Percentiles rank a stretch among this genome's conserved stretches.
Evolutionary conservation across 2,113 vertebrate species (phyloP).

Genomic region (Clarias batrachus): DNA sequence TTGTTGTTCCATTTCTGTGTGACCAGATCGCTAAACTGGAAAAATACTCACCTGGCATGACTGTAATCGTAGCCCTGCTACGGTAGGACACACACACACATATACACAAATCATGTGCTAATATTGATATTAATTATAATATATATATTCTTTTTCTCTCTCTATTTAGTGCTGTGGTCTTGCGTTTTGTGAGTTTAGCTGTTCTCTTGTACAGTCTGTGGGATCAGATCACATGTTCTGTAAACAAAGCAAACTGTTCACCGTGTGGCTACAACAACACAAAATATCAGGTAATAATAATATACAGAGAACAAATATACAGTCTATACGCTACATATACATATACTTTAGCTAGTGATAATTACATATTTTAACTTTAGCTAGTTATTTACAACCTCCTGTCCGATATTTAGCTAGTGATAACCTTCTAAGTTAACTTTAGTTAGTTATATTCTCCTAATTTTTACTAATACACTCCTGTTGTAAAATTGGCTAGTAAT

Average conservation of each 20-base stretch:
- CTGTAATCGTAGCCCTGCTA: slow-evolving; percentile 76
- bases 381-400: background rate
- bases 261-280: slow-evolving; percentile 73
- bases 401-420: background rate
- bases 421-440: background rate
- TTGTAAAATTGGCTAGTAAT: background rate
- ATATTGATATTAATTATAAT: background rate
- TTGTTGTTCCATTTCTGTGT: slow-evolving; percentile 79
- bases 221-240: slow-evolving; percentile 78
- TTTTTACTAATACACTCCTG: background rate
- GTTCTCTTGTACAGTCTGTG: slow-evolving; percentile 79
- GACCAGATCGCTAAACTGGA: slow-evolving; percentile 74
- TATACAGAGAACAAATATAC: background rate
- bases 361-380: background rate
- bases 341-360: background rate
- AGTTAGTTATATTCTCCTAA: background rate
- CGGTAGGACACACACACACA: slow-evolving; percentile 60
- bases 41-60: slow-evolving; percentile 72
- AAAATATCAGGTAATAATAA: slow-evolving; percentile 68
- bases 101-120: background rate
- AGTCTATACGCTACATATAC: background rate
- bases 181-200: slow-evolving; percentile 77
- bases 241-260: slow-evolving; percentile 35
- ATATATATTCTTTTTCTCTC: too few relatives aligned
- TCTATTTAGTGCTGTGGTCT: slow-evolving; percentile 73